A percentile compares a stretch with the other conserved stretches of the same genome.
These are phyloP conservation scores for Chroicocephalus ridibundus DNA, from an alignment of 2,113 vertebrate species.

Conservation along the genomic window DNA sequence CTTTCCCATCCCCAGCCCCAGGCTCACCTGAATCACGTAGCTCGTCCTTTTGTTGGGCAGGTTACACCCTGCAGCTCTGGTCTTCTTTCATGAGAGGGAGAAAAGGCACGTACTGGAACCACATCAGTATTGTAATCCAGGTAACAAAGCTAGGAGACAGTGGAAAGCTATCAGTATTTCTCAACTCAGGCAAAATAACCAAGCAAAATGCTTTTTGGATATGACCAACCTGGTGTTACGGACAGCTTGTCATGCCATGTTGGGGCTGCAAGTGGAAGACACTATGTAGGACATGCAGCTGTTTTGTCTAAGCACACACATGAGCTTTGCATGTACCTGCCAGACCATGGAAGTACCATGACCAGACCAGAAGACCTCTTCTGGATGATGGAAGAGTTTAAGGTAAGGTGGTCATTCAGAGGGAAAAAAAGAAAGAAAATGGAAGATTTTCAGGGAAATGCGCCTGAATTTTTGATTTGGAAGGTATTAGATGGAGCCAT, in stretches of 20 bases:
- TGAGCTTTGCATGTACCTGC: background rate
- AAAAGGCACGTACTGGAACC: fast-evolving
- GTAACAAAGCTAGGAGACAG: background rate
- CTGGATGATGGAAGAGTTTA: background rate
- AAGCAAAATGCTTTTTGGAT: background rate
- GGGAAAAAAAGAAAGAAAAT: background rate
- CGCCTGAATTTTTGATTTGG: background rate
- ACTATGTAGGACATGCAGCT: background rate
- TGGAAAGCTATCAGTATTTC: background rate
- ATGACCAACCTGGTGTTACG: background rate
- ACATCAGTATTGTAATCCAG: background rate
- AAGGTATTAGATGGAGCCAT: background rate
- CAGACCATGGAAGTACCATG: background rate
- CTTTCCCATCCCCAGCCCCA: background rate
- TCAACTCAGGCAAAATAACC: background rate
- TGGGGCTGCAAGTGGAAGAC: background rate
- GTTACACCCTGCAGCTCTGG: background rate
- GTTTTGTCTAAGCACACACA: background rate
- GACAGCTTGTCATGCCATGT: background rate
- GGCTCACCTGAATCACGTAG: fast-evolving
- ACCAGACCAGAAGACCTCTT: background rate
- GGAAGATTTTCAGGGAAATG: background rate
- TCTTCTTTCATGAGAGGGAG: background rate
- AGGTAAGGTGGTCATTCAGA: background rate
- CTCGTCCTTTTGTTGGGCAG: background rate